phyloP scores from a whole-genome alignment of 2,888 invertebrate species.

The Drosophila barbarae region DNA sequence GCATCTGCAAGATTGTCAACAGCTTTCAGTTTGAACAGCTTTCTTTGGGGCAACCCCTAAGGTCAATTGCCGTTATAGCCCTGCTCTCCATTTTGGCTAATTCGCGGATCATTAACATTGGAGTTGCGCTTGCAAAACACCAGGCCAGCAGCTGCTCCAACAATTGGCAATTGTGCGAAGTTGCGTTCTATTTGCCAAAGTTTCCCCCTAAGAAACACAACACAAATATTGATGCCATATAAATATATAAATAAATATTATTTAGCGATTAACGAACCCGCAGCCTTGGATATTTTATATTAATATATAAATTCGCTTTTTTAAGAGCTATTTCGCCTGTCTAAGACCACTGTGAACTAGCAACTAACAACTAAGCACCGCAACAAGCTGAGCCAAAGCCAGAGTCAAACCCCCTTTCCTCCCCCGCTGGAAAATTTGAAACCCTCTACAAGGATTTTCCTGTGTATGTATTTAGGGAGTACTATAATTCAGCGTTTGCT shows the following conservation, averaged over 20 bases:
- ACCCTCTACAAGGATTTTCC: constrained; percentile 1
- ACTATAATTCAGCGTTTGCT: constrained; percentile 53
- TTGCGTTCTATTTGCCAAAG: constrained; percentile 32
- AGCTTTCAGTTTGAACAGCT: constrained; percentile 1
- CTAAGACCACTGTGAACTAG: constrained; percentile 25
- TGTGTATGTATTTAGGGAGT: constrained; percentile 26
- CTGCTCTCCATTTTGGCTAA: neutral
- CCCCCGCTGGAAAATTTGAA: neutral
- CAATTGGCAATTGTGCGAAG: constrained; percentile 34
- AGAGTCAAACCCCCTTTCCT: neutral
- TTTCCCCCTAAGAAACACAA: constrained; percentile 17
- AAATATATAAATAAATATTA: neutral
- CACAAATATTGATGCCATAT: constrained; percentile 31
- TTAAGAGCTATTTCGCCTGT: neutral
- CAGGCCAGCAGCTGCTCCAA: constrained; percentile 40
- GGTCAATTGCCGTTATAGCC: constrained; percentile 10
- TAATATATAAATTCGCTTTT: too few relatives aligned
- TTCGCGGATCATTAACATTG: constrained; percentile 28
- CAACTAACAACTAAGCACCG: constrained; percentile 43
- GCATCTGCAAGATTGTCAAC: neutral
- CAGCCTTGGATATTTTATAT: constrained; percentile 10
- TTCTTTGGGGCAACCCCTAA: constrained; percentile 6
- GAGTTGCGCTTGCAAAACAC: constrained; percentile 40
- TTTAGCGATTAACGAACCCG: constrained; percentile 12
- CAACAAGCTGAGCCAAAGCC: constrained; percentile 26